A percentile compares a stretch with the other conserved stretches of the same genome.
Conservation (phyloP, 2,888 invertebrate genomes). For the Hydriomena furcata region DNA sequence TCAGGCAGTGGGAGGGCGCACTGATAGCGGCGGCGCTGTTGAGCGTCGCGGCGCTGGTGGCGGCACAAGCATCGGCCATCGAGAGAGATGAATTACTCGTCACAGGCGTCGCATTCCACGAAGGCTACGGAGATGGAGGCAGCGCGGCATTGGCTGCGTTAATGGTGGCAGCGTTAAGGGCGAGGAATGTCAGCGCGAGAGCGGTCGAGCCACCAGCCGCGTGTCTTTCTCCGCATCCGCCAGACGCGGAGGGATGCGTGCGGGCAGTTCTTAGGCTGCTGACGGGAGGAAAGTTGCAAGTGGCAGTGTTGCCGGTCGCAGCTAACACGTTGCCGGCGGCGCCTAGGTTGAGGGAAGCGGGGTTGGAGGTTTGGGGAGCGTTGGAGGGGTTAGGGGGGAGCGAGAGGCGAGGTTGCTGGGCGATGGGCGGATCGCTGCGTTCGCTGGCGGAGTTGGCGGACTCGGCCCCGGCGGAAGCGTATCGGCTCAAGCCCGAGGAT, state of each 20-base stretch:
- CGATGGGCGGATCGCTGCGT: conserved; percentile 41
- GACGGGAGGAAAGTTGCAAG: conserved; percentile 36
- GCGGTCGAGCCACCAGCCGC: conserved; percentile 28
- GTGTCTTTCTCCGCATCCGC: conserved; percentile 36
- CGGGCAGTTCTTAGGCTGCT: conserved; percentile 37
- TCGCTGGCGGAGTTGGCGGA: conserved; percentile 62
- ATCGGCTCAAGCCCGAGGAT: conserved; percentile 36
- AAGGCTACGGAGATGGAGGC: conserved; percentile 5
- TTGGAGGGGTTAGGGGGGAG: conserved; percentile 50
- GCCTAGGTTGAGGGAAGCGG: conserved; percentile 54
- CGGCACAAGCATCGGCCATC: background rate
- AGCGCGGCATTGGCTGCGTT: conserved; percentile 33
- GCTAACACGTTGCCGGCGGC: conserved; percentile 36
- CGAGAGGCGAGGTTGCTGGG: conserved; percentile 55
- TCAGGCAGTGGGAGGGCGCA: background rate
- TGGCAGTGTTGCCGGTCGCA: conserved; percentile 38
- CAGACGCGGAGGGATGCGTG: conserved; percentile 32
- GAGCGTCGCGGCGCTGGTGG: conserved; percentile 11
- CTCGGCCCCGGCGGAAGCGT: conserved; percentile 36
- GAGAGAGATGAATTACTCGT: conserved; percentile 3
- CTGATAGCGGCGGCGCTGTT: conserved; percentile 1
- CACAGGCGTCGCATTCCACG: conserved; percentile 17
- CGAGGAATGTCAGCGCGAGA: too few species aligned
- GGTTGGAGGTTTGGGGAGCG: conserved; percentile 60
- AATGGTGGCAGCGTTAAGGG: background rate